Base-by-base conservation (phyloP, 2,113 vertebrate species). In the Ptilorrhoa leucosticta region DNA sequence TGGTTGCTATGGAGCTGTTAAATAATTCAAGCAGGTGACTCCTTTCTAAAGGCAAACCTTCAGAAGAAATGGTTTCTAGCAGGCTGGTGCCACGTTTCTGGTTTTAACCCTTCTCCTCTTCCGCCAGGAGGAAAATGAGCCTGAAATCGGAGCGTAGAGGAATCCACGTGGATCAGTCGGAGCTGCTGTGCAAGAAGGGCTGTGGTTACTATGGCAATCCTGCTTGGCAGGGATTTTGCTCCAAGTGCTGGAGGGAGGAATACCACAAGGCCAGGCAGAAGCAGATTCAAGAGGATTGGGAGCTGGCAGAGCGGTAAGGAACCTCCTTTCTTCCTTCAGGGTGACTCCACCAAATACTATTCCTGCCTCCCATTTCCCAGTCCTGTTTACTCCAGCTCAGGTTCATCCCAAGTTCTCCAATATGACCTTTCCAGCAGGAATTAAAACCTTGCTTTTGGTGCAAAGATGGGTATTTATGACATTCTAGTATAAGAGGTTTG, bases 201-300 rank as follows among this genome's bases (percentile, higher is more conserved):
- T 99, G 99, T 71, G 99, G 99, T 87, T 99, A 99, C 98, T 99
- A 99, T 64, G 99, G 99, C 92, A 99, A 99, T 96, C 97, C 98
- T 14, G 98, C 98, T 27, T 99, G 99, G 99, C 98, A 99, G 83
- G 99, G 99, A 16, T 98, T 99, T 75, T 99, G 99, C 96, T 99
- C 99, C 83, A 99, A 99, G 96, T 99, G 99, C 97, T 99, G 99
- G 99, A 97, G 99, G 81, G 99, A 99, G 85, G 99, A 99, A 83
- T 99, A 99, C 95, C 99, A 99, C 69, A 98, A 98, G 96, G 98
- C 98, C 56, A 98, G 97, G 94, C 98, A 99, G 98, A 99, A 98
- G 86, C 99, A 99, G 97, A 99, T 99, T 58, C 98, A 99, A 86
- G 99, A 99, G 82, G 99, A 99, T 30, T 98, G 98, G 98, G 99